Evolutionary conservation across 2,113 vertebrate genomes (phyloP).

Genomic region (Thermophis baileyi): DNA sequence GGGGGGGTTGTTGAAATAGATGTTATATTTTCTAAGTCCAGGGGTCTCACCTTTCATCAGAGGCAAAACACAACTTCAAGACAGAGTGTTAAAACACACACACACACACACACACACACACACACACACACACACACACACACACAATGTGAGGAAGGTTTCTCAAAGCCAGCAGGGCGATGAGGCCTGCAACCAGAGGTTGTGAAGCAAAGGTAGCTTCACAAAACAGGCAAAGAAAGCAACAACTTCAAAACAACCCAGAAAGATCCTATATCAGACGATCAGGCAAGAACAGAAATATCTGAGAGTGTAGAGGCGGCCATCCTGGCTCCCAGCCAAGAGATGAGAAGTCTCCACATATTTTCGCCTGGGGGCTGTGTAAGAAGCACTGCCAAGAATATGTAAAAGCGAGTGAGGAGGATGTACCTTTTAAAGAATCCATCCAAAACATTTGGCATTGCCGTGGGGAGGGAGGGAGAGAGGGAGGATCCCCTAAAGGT

Average conservation of each 20-base stretch:
- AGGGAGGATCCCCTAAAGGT: neutral
- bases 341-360: neutral
- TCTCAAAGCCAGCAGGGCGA: neutral
- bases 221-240: neutral
- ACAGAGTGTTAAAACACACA: neutral
- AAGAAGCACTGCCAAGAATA: neutral
- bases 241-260: neutral
- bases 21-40: neutral
- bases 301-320: neutral
- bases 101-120: too few species aligned
- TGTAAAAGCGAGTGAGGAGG: neutral
- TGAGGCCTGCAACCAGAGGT: neutral
- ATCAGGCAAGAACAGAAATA: neutral
- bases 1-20: neutral
- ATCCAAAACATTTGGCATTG: constrained; percentile 6
- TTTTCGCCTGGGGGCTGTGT: neutral
- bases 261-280: neutral
- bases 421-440: neutral
- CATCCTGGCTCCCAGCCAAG: neutral
- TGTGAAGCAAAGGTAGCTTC: neutral
- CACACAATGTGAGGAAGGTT: neutral
- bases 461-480: neutral
- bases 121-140: neutral
- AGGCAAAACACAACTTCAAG: neutral
- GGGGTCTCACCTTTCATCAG: neutral